phyloP scores from a whole-genome alignment of 2,113 vertebrate genomes.

The Butorides virescens region DNA sequence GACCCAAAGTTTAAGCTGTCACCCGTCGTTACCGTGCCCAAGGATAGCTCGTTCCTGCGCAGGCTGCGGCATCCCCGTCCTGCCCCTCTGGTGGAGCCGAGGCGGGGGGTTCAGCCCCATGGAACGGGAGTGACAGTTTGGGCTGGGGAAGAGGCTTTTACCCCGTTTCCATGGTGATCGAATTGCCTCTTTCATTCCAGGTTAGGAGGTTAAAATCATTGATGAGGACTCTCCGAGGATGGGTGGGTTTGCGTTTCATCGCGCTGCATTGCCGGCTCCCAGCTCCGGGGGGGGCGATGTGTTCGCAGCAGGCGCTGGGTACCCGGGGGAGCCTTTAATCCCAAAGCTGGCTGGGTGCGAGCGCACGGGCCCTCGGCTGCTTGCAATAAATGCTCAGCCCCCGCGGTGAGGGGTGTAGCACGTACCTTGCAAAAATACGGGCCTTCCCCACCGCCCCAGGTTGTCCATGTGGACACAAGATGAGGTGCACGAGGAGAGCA shows the following conservation, averaged over 20 bases:
- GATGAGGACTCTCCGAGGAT: not conserved
- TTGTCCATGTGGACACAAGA: not conserved
- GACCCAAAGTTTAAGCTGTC: not conserved
- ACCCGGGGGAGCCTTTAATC: not conserved
- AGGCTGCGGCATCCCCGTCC: not conserved
- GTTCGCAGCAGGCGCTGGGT: not conserved
- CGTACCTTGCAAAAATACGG: accelerated
- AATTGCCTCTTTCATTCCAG: not conserved
- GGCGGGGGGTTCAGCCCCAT: not conserved
- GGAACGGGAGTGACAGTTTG: not conserved
- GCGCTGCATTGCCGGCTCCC: not conserved
- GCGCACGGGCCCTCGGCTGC: accelerated
- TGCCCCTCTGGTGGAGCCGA: not conserved
- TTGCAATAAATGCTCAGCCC: not conserved
- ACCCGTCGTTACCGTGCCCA: not conserved
- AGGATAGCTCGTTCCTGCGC: not conserved
- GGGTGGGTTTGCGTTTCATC: not conserved
- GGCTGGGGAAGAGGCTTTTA: not conserved
- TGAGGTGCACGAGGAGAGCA: not conserved
- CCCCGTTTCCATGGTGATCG: not conserved
- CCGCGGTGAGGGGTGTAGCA: accelerated
- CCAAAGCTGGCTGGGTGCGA: not conserved
- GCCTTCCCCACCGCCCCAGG: accelerated
- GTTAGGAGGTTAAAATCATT: not conserved
- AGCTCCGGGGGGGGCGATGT: accelerated